A percentile compares a stretch with the other conserved stretches of the same genome.
Evolutionary conservation across 2,888 invertebrate species (phyloP).

Genomic region (Encarsia formosa): DNA sequence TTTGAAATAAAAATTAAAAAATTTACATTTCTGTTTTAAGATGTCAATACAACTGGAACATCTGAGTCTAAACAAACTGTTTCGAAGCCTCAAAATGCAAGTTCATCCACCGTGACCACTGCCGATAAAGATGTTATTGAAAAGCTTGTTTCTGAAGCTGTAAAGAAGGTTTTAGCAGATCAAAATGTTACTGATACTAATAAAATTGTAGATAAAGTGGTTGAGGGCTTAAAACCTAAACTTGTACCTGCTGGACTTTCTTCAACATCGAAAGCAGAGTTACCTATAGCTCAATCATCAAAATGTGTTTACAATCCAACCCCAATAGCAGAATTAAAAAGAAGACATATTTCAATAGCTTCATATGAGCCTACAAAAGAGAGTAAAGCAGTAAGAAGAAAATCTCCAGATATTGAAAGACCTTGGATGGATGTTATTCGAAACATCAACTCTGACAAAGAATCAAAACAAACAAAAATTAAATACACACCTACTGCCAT

Average conservation of each 20-base stretch:
- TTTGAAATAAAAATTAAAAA: too few species aligned
- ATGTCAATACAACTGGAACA: too few species aligned
- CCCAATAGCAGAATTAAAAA: slow-evolving; percentile 60
- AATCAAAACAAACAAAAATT: slow-evolving; percentile 30
- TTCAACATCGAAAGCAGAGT: slow-evolving; percentile 6
- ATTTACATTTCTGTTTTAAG: too few species aligned
- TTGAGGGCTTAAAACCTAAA: slow-evolving; percentile 52
- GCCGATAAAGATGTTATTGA: slow-evolving; percentile 57
- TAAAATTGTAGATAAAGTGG: slow-evolving; percentile 55
- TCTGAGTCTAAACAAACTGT: slow-evolving; percentile 30
- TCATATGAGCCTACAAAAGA: slow-evolving; percentile 46
- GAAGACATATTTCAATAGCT: slow-evolving; percentile 48
- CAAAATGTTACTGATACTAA: slow-evolving; percentile 51
- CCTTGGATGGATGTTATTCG: slow-evolving; percentile 38
- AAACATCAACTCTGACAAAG: slow-evolving; percentile 29
- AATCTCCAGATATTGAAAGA: slow-evolving; percentile 40
- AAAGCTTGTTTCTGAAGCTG: slow-evolving; percentile 61
- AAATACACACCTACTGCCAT: slow-evolving; percentile 46
- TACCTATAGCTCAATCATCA: slow-evolving; percentile 13
- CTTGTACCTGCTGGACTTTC: slow-evolving; percentile 30
- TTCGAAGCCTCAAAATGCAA: slow-evolving; percentile 32
- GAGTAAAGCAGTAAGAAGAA: slow-evolving; percentile 44
- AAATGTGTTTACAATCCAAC: slow-evolving; percentile 60
- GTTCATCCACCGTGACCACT: slow-evolving; percentile 45
- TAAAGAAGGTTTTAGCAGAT: slow-evolving; percentile 59